phyloP scores from a whole-genome alignment of 2,113 vertebrate species.

The Melanostigma gelatinosum region DNA sequence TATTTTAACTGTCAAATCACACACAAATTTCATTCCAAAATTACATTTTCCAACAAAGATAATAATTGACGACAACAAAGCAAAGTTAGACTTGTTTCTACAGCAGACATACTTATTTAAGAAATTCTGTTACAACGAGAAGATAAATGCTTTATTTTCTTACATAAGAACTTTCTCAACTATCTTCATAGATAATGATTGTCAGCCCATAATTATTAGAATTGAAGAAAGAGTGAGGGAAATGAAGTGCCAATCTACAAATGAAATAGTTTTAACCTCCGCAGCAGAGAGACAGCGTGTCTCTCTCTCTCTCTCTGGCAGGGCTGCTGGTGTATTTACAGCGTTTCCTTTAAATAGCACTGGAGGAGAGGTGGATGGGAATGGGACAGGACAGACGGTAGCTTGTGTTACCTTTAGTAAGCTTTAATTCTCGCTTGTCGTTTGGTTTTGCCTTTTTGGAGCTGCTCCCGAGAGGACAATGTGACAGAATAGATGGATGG shows the following conservation, averaged over 20 bases:
- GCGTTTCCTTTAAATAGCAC: slow-evolving; percentile 76
- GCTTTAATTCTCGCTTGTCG: slow-evolving; percentile 41
- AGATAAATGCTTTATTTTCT: not conserved
- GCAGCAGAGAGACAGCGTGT: slow-evolving; percentile 17
- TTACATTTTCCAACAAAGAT: not conserved
- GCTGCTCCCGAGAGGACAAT: not conserved
- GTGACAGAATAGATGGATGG: not conserved
- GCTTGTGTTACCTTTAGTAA: slow-evolving; percentile 73
- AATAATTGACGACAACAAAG: not conserved
- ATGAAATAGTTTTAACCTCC: slow-evolving; percentile 21
- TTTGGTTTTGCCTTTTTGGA: slow-evolving; percentile 43
- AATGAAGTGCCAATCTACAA: not conserved
- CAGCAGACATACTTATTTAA: not conserved
- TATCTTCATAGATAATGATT: not conserved
- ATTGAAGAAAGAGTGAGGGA: not conserved
- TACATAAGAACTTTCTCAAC: not conserved
- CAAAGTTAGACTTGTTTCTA: not conserved
- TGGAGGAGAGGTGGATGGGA: slow-evolving; percentile 44
- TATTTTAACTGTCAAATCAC: not conserved
- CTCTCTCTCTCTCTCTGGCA: slow-evolving; percentile 40
- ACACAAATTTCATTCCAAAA: not conserved
- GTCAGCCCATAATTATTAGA: not conserved
- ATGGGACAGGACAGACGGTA: slow-evolving; percentile 23
- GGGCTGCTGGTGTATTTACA: slow-evolving; percentile 64
- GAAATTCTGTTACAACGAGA: not conserved